A percentile compares a stretch with the other conserved stretches of the same genome.
phyloP scores from a whole-genome alignment of 2,113 vertebrate species.

The Serinus canaria region DNA sequence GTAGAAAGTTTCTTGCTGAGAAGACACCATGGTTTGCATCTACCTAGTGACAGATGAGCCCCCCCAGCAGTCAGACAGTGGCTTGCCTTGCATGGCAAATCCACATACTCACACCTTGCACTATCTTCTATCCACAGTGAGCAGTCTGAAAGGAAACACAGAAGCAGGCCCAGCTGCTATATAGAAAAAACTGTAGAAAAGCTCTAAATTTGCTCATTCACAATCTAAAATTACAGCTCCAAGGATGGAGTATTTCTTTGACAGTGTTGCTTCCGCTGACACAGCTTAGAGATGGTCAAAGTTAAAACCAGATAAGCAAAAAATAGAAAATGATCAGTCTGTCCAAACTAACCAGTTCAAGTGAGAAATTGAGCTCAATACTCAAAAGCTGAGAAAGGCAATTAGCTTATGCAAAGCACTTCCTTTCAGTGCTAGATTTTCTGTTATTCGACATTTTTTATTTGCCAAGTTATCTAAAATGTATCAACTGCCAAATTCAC shows the following conservation, averaged over 20 bases:
- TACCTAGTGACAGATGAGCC: neutral
- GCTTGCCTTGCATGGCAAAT: neutral
- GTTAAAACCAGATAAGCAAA: neutral
- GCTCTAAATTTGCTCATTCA: neutral
- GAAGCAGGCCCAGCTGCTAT: neutral
- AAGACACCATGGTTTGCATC: neutral
- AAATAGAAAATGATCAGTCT: neutral
- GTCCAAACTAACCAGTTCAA: neutral
- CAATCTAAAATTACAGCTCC: neutral
- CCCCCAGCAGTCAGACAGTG: neutral
- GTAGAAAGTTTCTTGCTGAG: neutral
- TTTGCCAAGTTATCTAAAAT: neutral
- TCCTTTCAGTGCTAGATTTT: neutral
- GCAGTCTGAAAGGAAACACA: neutral
- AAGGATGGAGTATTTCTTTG: neutral
- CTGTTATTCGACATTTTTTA: neutral
- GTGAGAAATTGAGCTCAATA: neutral
- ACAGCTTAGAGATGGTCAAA: neutral
- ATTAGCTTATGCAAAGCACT: neutral
- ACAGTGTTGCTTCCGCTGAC: neutral
- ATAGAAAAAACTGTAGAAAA: neutral
- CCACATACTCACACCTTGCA: neutral
- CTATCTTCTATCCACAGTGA: neutral
- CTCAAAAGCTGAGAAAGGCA: neutral
- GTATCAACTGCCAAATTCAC: neutral